phyloP scores from a whole-genome alignment of 2,888 invertebrate genomes.

The Hirtodrosophila alboralis region DNA sequence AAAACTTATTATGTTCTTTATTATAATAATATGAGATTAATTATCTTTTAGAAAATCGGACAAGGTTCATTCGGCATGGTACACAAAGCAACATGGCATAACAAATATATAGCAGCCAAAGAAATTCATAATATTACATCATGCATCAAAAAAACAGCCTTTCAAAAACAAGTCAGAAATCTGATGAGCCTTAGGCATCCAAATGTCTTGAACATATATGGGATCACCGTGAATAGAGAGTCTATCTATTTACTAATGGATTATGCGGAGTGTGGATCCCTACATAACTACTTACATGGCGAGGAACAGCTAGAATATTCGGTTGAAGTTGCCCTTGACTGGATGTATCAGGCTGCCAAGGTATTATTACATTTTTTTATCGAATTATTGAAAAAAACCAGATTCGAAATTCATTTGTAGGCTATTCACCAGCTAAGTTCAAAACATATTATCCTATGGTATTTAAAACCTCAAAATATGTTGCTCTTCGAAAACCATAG shows the following conservation, averaged over 20 bases:
- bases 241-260: background rate
- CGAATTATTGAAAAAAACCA: no score
- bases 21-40: no score
- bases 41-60: no score
- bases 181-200: background rate
- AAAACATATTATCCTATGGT: no score
- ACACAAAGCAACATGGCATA: background rate
- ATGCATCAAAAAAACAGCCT: background rate
- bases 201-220: background rate
- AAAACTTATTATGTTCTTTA: no score
- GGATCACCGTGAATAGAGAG: background rate
- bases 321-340: background rate
- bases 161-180: background rate
- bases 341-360: slow-evolving; percentile 1
- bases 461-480: slow-evolving; percentile 11
- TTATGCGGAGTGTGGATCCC: background rate
- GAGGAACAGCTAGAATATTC: background rate
- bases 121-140: background rate
- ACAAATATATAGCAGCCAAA: background rate
- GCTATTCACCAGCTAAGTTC: background rate
- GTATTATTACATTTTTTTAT: no score
- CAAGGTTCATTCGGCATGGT: background rate
- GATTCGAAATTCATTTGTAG: slow-evolving; percentile 1
- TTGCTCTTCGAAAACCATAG: slow-evolving; percentile 1
- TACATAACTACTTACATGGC: slow-evolving; percentile 1